Evolutionary conservation across 2,113 vertebrate species (phyloP).

Genomic region (Capreolus pygargus): DNA sequence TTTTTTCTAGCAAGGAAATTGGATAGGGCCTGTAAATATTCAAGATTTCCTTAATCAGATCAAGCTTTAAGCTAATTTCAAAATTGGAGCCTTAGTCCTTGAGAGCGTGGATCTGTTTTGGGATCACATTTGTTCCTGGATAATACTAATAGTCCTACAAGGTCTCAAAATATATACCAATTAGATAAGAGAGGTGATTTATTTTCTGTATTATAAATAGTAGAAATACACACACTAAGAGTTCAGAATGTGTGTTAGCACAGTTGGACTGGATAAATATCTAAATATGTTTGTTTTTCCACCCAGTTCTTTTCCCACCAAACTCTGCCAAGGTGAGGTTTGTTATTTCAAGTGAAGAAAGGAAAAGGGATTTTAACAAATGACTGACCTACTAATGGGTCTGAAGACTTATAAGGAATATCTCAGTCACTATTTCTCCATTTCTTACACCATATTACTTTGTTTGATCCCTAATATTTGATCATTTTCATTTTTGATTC

Average conservation of each 20-base stretch:
- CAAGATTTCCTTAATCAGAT: background rate
- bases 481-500: background rate
- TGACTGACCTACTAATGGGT: background rate
- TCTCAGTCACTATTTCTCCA: background rate
- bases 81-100: background rate
- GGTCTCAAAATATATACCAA: background rate
- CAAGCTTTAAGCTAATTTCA: background rate
- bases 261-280: background rate
- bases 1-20: background rate
- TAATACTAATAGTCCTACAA: background rate
- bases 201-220: constrained; percentile 10
- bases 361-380: constrained; percentile 1
- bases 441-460: background rate
- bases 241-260: background rate
- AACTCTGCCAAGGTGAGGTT: background rate
- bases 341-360: constrained; percentile 17
- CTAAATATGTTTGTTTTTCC: background rate
- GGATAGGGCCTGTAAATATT: background rate
- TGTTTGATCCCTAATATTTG: background rate
- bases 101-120: background rate
- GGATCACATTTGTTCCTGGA: background rate
- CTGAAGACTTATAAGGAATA: background rate
- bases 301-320: background rate
- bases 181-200: background rate
- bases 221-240: background rate